Percentiles rank a stretch among this genome's conserved stretches.
Evolutionary conservation across 1,140 invertebrate genomes (phyloP).

Genomic region (Campodea augens): DNA sequence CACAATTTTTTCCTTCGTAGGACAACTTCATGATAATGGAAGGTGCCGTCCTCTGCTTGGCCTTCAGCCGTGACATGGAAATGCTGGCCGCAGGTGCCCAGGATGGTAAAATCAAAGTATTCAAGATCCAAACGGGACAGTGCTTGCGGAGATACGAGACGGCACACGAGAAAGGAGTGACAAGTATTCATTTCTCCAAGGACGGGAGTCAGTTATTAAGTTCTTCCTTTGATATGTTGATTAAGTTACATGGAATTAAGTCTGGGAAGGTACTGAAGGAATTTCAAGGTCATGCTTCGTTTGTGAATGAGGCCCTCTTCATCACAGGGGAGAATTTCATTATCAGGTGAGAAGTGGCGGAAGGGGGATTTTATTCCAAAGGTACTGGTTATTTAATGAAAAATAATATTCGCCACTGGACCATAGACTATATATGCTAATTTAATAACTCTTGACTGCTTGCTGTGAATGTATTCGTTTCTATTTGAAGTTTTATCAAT

Average conservation of each 20-base stretch:
- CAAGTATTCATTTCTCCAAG: conserved; percentile 91
- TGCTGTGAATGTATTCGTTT: too few species aligned
- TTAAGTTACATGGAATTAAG: conserved; percentile 89
- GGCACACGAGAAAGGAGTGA: conserved; percentile 90
- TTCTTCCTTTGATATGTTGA: conserved; percentile 85
- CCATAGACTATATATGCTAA: too few species aligned
- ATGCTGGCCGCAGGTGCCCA: conserved; percentile 89
- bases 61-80: conserved; percentile 92
- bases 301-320: conserved; percentile 94
- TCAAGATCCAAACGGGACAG: conserved; percentile 89
- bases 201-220: conserved; percentile 92
- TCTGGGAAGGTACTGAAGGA: conserved; percentile 97
- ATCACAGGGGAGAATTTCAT: conserved; percentile 80
- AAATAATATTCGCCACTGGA: too few species aligned
- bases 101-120: conserved; percentile 90
- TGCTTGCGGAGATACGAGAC: conserved; percentile 88
- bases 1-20: too few species aligned
- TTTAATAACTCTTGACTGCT: too few species aligned
- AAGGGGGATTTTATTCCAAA: too few species aligned
- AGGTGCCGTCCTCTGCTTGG: conserved; percentile 79
- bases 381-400: too few species aligned
- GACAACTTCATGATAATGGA: conserved; percentile 99
- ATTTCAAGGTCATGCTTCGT: conserved; percentile 87
- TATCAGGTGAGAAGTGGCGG: too few species aligned
- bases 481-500: too few species aligned